Percentiles rank a stretch among this genome's conserved stretches.
Evolutionary conservation across 2,113 vertebrate species (phyloP).

Genomic region (Nyctereutes procyonoides): DNA sequence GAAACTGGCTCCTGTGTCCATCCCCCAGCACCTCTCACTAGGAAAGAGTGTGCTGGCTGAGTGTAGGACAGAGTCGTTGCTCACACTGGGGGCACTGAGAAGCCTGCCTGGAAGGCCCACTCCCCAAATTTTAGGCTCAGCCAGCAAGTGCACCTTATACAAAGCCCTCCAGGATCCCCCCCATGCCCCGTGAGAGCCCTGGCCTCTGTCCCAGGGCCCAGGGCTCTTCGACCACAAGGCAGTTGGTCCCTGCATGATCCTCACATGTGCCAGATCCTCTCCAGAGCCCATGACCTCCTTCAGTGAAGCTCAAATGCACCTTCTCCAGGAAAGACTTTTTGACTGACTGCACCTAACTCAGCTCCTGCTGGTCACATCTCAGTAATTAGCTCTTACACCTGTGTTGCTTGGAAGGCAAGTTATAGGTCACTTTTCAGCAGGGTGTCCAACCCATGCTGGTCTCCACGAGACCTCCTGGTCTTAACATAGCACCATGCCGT

Average conservation of each 20-base stretch:
- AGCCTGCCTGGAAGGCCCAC: not conserved
- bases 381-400: not conserved
- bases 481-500: not conserved
- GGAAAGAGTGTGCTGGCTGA: not conserved
- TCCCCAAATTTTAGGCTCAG: not conserved
- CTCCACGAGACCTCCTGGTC: not conserved
- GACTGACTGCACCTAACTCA: too few species aligned
- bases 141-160: not conserved
- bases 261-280: fast-evolving
- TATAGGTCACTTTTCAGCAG: not conserved
- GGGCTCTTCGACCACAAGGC: not conserved
- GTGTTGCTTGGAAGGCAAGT: not conserved
- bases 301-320: fast-evolving
- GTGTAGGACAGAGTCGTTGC: fast-evolving
- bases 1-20: not conserved
- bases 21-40: too few species aligned
- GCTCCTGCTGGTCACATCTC: not conserved
- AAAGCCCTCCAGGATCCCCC: not conserved
- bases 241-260: not conserved
- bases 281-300: not conserved
- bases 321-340: not conserved
- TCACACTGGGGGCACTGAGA: not conserved
- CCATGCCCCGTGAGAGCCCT: not conserved
- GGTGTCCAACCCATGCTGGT: not conserved
- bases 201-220: not conserved